Evolutionary conservation across 2,113 vertebrate species (phyloP), one percentile per base, ranked within the genome.

Genomic region (Chaetops frenatus): DNA sequence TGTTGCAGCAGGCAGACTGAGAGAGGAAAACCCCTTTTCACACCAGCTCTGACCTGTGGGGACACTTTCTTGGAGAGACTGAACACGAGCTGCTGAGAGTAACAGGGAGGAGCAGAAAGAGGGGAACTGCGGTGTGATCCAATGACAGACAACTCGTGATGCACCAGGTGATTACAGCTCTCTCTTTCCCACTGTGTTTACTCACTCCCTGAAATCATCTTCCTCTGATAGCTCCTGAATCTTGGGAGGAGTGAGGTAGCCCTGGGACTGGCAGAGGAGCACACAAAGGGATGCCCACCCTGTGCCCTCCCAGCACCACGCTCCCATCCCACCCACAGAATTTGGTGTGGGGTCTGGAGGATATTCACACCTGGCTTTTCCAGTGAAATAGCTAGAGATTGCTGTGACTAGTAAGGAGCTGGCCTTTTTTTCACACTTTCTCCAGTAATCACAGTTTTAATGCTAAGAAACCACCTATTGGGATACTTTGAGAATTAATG

Each of bases 1-100:
- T 42, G 62, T 57, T 76, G 60, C 40, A 88, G 47, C 51, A 60
- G 36, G 23, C n/a, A 81, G 50, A 5, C 28, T 48, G 38, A 3
- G 27, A 93, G 73, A 90, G 50, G 72, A 93, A 95, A 95, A 57
- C 17, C 50, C 56, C 38, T 96, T 79, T 93, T 92, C 71, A 90
- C 88, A 93, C 38, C 48, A 81, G n/a, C 40, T 64, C 69, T 76
- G 90, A 74, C 71, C 72, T 86, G 88, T 47, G 57, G 84, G 93
- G 35, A 56, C 1, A 0, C 66, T 64, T 62, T 72, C 38, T 16
- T 44, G 71, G 45, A 61, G 21, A 50, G 40, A 6, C 38, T 65
- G 83, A 81, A 21, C 0, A 0, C 2, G 28, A 89, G 45, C 10
- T 77, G 24, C 72, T 74, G 31, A 20, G 42, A 36, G 31, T 4